phyloP scores from a whole-genome alignment of 1,140 invertebrate genomes.

The Papilio polytes region DNA sequence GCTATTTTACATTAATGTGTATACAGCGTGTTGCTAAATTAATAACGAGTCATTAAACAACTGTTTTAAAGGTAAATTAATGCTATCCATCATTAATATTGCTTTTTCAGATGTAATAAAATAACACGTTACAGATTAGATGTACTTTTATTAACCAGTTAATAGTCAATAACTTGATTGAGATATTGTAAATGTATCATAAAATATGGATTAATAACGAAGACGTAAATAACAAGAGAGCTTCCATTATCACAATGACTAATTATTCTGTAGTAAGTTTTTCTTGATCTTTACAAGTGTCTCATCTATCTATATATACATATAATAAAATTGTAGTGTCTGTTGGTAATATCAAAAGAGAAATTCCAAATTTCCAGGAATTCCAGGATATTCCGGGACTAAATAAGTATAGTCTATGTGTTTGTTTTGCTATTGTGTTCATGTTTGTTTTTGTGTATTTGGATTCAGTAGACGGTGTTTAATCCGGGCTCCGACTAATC shows the following conservation, averaged over 20 bases:
- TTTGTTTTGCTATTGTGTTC: neutral
- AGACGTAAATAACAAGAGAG: neutral
- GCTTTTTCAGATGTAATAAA: neutral
- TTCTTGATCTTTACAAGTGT: no score
- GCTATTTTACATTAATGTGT: constrained; percentile 36
- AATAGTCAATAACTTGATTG: neutral
- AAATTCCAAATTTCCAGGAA: no score
- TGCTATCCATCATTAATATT: neutral
- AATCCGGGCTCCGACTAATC: neutral
- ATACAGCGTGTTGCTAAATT: neutral
- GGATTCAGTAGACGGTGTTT: neutral
- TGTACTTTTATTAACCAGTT: neutral
- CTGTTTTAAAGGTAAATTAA: neutral
- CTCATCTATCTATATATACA: no score
- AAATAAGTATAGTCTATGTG: neutral
- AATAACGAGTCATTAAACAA: neutral
- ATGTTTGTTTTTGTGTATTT: constrained; percentile 16
- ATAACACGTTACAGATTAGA: neutral
- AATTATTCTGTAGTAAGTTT: neutral
- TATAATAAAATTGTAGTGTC: no score
- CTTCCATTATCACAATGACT: neutral
- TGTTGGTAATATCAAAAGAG: no score
- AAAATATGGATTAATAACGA: neutral
- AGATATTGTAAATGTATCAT: no score
- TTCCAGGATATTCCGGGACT: neutral